Evolutionary conservation across 2,113 vertebrate species (phyloP).

Genomic region (Oncorhynchus gorbuscha): DNA sequence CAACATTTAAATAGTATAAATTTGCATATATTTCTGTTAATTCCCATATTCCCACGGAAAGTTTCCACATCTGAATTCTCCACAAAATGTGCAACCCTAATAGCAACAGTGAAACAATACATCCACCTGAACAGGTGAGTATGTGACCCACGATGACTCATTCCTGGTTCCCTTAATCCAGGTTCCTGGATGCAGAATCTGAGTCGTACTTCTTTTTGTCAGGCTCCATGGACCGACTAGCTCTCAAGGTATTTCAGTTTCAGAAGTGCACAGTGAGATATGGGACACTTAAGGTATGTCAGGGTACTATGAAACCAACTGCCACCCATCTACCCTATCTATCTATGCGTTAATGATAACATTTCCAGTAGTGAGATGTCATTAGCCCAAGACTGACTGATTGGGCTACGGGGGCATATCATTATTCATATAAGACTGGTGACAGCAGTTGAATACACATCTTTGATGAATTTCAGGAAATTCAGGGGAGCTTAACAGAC

Average conservation of each 20-base stretch:
- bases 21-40: too few species aligned
- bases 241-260: not conserved
- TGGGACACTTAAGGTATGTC: not conserved
- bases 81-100: too few species aligned
- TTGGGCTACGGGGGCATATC: not conserved
- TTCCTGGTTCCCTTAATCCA: too few species aligned
- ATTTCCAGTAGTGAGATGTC: not conserved
- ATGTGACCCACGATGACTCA: not conserved
- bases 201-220: not conserved
- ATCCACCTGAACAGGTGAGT: not conserved
- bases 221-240: not conserved
- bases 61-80: too few species aligned
- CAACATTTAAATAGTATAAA: too few species aligned
- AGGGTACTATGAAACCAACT: not conserved
- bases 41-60: too few species aligned
- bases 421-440: not conserved
- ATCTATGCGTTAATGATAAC: not conserved
- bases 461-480: not conserved
- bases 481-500: too few species aligned
- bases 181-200: not conserved
- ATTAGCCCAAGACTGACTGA: not conserved
- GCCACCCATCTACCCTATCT: not conserved
- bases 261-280: not conserved
- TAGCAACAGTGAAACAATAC: not conserved
- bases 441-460: not conserved